Conservation (phyloP, 2,888 invertebrate species). For the Hymenopus coronatus region DNA sequence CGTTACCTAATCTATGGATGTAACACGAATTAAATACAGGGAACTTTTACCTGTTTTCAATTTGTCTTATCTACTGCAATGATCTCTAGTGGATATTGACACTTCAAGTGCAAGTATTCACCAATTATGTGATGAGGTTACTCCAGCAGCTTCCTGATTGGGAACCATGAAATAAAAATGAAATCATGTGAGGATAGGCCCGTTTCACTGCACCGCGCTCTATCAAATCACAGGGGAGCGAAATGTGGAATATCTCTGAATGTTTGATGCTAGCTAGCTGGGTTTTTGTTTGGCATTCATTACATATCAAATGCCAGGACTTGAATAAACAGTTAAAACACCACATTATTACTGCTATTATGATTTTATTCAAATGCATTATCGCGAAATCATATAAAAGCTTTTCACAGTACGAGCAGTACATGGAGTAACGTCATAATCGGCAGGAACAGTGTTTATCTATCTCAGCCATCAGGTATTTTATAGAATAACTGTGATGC, state of each 20-base stretch:
- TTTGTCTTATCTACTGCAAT: background rate
- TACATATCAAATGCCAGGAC: background rate
- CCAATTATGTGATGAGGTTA: background rate
- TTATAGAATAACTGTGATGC: background rate
- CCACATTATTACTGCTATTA: background rate
- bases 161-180: background rate
- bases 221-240: background rate
- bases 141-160: background rate
- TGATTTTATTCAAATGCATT: background rate
- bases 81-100: background rate
- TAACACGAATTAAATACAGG: no score
- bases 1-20: no score
- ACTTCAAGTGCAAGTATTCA: background rate
- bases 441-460: background rate
- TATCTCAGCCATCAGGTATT: background rate
- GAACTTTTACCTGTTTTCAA: no score
- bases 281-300: background rate
- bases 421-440: background rate
- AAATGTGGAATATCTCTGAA: background rate
- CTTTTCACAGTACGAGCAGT: background rate
- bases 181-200: background rate
- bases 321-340: background rate
- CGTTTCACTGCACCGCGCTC: background rate
- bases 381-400: background rate
- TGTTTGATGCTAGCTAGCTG: background rate